phyloP scores from a whole-genome alignment of 2,797 vertebrate genomes.

The Phoeniculus purpureus region DNA sequence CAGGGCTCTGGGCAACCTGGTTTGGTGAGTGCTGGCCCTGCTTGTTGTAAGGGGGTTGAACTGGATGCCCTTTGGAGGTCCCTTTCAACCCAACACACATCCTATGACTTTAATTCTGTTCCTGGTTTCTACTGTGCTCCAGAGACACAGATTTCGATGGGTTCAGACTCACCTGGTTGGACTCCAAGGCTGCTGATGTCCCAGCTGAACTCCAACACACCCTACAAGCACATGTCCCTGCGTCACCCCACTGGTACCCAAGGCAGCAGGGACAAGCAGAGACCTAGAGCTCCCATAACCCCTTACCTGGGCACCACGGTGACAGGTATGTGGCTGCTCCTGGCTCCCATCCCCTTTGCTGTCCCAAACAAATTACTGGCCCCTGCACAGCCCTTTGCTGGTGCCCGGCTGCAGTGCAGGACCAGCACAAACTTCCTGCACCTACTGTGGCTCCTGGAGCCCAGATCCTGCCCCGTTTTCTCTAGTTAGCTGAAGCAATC shows the following conservation, averaged over 20 bases:
- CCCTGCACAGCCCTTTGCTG: background rate
- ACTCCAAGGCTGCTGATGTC: background rate
- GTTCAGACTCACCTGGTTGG: background rate
- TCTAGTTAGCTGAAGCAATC: background rate
- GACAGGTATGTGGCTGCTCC: accelerated
- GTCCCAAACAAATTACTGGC: accelerated
- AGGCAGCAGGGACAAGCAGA: background rate
- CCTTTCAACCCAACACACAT: too few species aligned
- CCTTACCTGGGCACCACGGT: background rate
- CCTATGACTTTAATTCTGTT: too few species aligned
- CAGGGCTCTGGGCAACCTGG: too few species aligned
- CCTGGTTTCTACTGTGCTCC: accelerated
- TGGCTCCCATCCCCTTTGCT: too few species aligned
- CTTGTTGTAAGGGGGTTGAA: too few species aligned
- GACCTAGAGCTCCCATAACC: accelerated
- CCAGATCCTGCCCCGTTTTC: background rate
- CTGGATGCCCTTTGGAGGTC: too few species aligned
- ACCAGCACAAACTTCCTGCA: background rate
- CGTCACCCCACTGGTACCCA: background rate
- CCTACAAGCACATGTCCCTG: accelerated
- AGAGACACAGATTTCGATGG: background rate
- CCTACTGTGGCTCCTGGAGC: background rate
- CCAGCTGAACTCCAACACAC: background rate
- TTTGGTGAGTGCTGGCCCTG: too few species aligned
- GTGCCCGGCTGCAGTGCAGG: background rate